A percentile compares a stretch with the other conserved stretches of the same genome.
Evolutionary conservation across 1,140 invertebrate species (phyloP).

Genomic region (Pristionchus pacificus): DNA sequence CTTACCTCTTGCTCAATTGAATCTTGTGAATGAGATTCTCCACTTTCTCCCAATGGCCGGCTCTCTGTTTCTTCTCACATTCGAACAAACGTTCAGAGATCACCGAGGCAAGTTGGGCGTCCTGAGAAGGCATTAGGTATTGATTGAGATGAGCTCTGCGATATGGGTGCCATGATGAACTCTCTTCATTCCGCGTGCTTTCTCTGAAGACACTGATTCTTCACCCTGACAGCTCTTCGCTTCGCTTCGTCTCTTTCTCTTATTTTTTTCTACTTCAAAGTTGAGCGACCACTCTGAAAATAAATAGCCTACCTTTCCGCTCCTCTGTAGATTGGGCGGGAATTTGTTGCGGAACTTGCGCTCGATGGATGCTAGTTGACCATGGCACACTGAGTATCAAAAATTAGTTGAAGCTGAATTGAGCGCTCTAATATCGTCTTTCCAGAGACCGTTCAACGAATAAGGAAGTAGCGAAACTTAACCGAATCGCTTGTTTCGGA

Average conservation of each 20-base stretch:
- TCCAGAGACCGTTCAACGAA: too few relatives aligned
- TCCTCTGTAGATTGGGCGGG: conserved; percentile 27
- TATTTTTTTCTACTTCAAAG: background rate
- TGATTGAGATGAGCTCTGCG: too few relatives aligned
- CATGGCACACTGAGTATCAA: conserved; percentile 22
- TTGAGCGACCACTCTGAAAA: background rate
- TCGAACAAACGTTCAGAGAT: conserved; percentile 25
- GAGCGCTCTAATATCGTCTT: too few relatives aligned
- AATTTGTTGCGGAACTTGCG: conserved; percentile 27
- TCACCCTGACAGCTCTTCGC: too few relatives aligned
- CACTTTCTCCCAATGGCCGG: conserved; percentile 32
- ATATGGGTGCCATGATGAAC: too few relatives aligned
- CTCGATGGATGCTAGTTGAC: conserved; percentile 15
- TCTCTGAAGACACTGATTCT: too few relatives aligned
- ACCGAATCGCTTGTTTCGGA: background rate
- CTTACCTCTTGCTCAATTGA: conserved; percentile 26
- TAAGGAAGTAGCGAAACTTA: too few relatives aligned
- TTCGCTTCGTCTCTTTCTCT: too few relatives aligned
- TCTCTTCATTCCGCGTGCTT: too few relatives aligned
- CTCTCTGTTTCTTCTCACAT: conserved; percentile 26
- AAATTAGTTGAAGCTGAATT: background rate
- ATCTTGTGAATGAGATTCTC: conserved; percentile 22
- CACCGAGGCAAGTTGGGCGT: conserved; percentile 15
- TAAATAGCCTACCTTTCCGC: conserved; percentile 26
- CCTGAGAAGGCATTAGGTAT: background rate